Evolutionary conservation across 2,113 vertebrate genomes (phyloP).

Genomic region (Paracanthobrama guichenoti): DNA sequence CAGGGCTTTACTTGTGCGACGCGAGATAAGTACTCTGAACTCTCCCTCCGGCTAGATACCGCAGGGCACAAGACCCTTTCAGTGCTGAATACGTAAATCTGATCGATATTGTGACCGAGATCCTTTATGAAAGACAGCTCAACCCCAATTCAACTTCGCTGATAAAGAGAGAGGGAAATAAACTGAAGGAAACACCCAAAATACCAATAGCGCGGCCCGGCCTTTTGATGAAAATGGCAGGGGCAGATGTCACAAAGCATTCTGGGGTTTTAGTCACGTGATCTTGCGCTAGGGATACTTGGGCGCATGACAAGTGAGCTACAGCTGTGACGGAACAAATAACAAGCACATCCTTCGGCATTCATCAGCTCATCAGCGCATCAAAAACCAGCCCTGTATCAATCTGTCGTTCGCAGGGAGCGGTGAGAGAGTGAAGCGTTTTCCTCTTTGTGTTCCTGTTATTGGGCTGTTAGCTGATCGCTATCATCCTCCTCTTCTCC

Average conservation of each 20-base stretch:
- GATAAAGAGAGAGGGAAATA: background rate
- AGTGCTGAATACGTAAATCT: slow-evolving; percentile 11
- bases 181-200: slow-evolving; percentile 21
- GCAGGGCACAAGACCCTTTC: slow-evolving; percentile 28
- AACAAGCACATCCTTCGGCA: slow-evolving; percentile 72
- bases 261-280: slow-evolving; percentile 70
- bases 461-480: slow-evolving; percentile 78
- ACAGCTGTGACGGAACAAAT: slow-evolving; percentile 80
- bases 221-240: slow-evolving; percentile 50
- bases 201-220: slow-evolving; percentile 41
- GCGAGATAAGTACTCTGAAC: slow-evolving; percentile 36
- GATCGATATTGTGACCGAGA: slow-evolving; percentile 2
- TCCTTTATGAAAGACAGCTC: background rate
- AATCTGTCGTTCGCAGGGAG: slow-evolving; percentile 75
- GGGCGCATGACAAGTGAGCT: slow-evolving; percentile 74
- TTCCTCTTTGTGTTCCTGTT: slow-evolving; percentile 59
- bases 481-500: slow-evolving; percentile 75
- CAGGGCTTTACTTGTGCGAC: slow-evolving; percentile 16
- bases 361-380: slow-evolving; percentile 66
- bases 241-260: slow-evolving; percentile 79
- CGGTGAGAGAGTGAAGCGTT: slow-evolving; percentile 48
- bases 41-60: slow-evolving; percentile 35
- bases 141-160: slow-evolving; percentile 13
- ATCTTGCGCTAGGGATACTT: slow-evolving; percentile 68
- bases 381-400: slow-evolving; percentile 70